Evolutionary conservation across 1,140 invertebrate species (phyloP).

Genomic region (Ylistrum balloti): DNA sequence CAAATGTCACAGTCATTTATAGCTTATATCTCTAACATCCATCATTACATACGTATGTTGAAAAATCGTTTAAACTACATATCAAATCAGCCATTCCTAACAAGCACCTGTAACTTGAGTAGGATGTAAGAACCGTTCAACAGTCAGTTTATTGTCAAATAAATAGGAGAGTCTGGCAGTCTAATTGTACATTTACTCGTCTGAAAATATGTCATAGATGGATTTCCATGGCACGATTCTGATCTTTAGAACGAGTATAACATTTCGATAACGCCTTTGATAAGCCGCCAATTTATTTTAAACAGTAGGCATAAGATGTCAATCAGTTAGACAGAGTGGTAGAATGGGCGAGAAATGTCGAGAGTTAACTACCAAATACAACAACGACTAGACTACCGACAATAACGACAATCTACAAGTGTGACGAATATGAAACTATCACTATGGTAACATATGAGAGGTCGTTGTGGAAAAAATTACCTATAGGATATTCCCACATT

Average conservation of each 20-base stretch:
- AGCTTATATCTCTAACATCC: no score
- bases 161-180: neutral
- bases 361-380: neutral
- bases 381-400: neutral
- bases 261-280: neutral
- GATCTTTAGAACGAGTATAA: neutral
- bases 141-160: no score
- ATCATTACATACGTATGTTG: no score
- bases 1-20: no score
- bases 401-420: neutral
- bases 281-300: neutral
- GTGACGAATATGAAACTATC: neutral
- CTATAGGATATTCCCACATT: neutral
- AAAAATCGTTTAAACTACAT: no score
- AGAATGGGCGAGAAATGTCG: neutral
- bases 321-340: neutral
- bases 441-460: neutral
- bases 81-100: no score
- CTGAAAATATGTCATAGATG: neutral
- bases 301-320: neutral
- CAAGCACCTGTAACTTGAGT: no score
- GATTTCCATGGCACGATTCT: neutral
- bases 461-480: neutral
- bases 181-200: neutral
- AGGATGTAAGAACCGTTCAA: no score